phyloP scores from a whole-genome alignment of 2,797 vertebrate species.

The Chaunax sp. region DNA sequence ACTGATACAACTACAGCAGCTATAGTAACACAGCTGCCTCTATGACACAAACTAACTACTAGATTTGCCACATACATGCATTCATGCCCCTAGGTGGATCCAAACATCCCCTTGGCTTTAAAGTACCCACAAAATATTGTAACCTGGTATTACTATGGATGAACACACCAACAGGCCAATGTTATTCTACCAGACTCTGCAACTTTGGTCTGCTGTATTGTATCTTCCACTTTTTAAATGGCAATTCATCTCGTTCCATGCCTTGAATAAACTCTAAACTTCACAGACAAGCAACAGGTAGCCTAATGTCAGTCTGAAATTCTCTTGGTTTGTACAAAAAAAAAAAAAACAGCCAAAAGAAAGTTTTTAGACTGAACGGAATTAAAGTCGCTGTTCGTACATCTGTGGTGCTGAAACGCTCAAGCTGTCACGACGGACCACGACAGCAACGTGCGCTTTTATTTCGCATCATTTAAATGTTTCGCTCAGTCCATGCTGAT shows the following conservation, averaged over 20 bases:
- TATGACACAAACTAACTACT: neutral
- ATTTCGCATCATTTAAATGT: neutral
- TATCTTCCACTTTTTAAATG: slow-evolving; percentile 17
- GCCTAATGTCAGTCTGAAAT: slow-evolving; percentile 25
- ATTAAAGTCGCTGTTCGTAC: slow-evolving; percentile 46
- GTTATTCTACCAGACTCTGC: neutral
- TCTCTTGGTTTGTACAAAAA: too few species aligned
- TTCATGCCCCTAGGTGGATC: too few species aligned
- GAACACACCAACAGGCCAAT: neutral
- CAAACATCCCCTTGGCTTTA: too few species aligned
- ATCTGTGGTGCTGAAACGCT: slow-evolving; percentile 55
- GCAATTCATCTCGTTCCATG: neutral
- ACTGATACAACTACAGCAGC: slow-evolving; percentile 4
- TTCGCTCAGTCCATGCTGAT: neutral
- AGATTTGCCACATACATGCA: too few species aligned
- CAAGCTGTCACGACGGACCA: neutral
- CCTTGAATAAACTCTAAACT: slow-evolving; percentile 37
- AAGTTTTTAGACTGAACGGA: slow-evolving; percentile 21
- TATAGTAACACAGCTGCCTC: neutral
- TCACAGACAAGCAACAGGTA: slow-evolving; percentile 71
- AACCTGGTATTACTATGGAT: too few species aligned
- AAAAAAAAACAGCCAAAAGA: neutral
- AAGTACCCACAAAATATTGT: too few species aligned
- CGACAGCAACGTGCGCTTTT: neutral
- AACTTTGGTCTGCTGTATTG: slow-evolving; percentile 14